A percentile compares a stretch with the other conserved stretches of the same genome.
Conservation (phyloP, 2,113 vertebrate species). For the Ploceus nigricollis region DNA sequence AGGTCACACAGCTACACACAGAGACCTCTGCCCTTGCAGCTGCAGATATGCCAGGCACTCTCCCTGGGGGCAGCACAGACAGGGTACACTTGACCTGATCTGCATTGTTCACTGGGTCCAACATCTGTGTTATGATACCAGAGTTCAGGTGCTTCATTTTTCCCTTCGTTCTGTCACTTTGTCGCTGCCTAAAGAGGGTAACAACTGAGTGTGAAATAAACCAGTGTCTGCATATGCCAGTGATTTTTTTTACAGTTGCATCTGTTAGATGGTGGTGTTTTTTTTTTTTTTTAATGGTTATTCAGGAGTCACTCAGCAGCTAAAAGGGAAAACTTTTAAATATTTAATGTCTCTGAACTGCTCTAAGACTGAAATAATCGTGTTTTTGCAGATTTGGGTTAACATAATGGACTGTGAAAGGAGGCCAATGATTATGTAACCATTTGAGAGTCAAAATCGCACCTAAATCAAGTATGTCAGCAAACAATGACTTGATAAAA, state of each 20-base stretch:
- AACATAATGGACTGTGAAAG: slow-evolving; percentile 12
- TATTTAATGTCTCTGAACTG: slow-evolving; percentile 20
- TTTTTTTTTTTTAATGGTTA: not conserved
- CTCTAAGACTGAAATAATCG: not conserved
- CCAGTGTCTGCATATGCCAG: not conserved
- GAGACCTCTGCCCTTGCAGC: not conserved
- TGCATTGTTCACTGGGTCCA: not conserved
- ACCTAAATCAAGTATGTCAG: not conserved
- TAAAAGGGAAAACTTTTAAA: slow-evolving; percentile 10
- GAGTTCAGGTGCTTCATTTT: not conserved
- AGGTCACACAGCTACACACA: not conserved
- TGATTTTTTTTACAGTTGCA: not conserved
- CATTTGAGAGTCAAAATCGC: not conserved
- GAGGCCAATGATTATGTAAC: not conserved
- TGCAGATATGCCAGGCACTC: not conserved
- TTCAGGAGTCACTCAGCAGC: not conserved
- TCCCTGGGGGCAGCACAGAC: not conserved
- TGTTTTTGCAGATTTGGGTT: not conserved
- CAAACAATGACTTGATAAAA: not conserved
- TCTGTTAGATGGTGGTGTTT: not conserved
- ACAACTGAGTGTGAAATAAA: not conserved
- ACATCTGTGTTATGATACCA: not conserved
- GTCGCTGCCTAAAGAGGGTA: not conserved
- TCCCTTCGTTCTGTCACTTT: not conserved
- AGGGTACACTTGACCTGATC: not conserved